These are phyloP conservation scores for Alloplasta piceator DNA, from an alignment of 2,888 invertebrate species.

Conservation along the genomic window DNA sequence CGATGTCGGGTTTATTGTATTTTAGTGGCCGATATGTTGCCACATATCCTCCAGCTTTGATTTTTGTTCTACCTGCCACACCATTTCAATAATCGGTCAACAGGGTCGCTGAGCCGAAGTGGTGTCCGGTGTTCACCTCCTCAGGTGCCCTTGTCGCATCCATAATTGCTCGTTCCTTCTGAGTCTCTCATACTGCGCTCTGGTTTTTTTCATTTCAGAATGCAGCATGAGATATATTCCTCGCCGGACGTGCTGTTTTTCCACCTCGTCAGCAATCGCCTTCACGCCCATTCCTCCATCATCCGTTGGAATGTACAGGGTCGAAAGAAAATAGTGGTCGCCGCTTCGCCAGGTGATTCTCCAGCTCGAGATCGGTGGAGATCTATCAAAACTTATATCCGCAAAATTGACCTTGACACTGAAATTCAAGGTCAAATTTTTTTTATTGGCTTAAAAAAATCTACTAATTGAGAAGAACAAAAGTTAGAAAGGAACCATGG, in stretches of 20 bases:
- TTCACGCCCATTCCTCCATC: neutral
- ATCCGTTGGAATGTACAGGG: neutral
- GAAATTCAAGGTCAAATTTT: too few species aligned
- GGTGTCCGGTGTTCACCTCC: neutral
- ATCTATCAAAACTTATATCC: too few species aligned
- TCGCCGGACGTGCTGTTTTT: neutral
- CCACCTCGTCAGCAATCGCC: neutral
- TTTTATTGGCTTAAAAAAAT: too few species aligned
- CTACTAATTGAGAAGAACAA: too few species aligned
- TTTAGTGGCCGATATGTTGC: neutral
- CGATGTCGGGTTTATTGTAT: slow-evolving; percentile 47
- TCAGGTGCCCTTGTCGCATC: neutral
- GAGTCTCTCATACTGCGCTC: neutral
- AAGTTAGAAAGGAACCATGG: too few species aligned
- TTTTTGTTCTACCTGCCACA: neutral
- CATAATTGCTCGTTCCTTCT: neutral
- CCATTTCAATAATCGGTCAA: neutral
- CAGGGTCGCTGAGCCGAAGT: neutral
- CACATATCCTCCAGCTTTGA: slow-evolving; percentile 27
- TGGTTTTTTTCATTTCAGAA: neutral
- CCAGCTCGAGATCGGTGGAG: too few species aligned
- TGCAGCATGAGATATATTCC: neutral
- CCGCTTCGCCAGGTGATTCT: too few species aligned
- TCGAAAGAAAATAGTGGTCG: too few species aligned
- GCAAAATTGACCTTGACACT: too few species aligned